Evolutionary conservation across 1,140 invertebrate species (phyloP).

Genomic region (Epicauta chinensis): DNA sequence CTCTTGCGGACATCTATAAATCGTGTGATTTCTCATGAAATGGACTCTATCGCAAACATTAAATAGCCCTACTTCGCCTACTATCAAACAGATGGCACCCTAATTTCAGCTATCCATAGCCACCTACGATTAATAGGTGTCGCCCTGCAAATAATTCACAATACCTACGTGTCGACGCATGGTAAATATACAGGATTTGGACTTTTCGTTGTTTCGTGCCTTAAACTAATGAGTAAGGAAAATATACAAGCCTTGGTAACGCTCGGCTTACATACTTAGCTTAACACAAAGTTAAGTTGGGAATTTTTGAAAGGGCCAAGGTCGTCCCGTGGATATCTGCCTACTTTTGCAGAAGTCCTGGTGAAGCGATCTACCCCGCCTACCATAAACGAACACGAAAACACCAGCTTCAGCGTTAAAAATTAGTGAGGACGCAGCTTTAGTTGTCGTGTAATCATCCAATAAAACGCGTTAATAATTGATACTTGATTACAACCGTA

Average conservation of each 20-base stretch:
- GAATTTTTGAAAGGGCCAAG: slow-evolving; percentile 68
- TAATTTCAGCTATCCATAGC: no score
- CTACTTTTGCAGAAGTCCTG: slow-evolving; percentile 60
- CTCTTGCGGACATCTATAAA: no score
- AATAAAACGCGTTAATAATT: no score
- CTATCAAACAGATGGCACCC: no score
- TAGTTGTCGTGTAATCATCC: no score
- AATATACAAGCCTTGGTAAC: slow-evolving; percentile 75
- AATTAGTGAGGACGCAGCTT: no score
- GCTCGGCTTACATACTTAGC: slow-evolving; percentile 54
- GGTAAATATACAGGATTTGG: not conserved
- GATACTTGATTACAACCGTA: no score
- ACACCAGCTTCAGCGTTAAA: no score
- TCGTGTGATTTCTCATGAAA: no score
- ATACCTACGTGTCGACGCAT: not conserved
- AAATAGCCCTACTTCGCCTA: no score
- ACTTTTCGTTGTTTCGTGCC: slow-evolving; percentile 51
- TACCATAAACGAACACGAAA: slow-evolving; percentile 3
- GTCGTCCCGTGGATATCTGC: slow-evolving; percentile 59
- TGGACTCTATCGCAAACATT: no score
- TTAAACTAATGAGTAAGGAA: slow-evolving; percentile 86
- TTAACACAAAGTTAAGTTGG: slow-evolving; percentile 45
- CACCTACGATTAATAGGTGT: slow-evolving; percentile 1
- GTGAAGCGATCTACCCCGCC: slow-evolving; percentile 65
- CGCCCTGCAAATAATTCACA: not conserved